Evolutionary conservation across 1,140 invertebrate genomes (phyloP).

Genomic region (Caerostris extrusa): DNA sequence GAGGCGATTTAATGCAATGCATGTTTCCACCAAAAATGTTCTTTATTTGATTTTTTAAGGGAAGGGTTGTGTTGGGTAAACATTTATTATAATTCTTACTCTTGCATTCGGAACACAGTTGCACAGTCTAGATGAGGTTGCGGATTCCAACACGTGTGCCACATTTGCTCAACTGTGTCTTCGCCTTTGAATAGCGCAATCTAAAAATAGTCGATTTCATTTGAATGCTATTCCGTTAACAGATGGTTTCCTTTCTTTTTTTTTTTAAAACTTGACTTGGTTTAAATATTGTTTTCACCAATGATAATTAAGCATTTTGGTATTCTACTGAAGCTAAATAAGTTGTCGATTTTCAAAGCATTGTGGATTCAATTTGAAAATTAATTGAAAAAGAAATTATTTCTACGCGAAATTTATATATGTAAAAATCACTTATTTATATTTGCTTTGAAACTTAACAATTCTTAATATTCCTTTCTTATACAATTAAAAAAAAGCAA

Average conservation of each 20-base stretch:
- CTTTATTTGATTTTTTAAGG: not conserved
- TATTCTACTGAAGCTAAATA: too few relatives aligned
- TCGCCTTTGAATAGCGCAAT: conserved; percentile 29
- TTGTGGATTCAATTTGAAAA: too few relatives aligned
- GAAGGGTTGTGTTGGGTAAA: conserved; percentile 32
- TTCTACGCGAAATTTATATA: too few relatives aligned
- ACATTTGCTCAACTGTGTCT: conserved; percentile 30
- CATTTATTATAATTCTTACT: conserved; percentile 60
- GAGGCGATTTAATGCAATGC: conserved; percentile 66
- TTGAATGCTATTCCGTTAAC: conserved; percentile 35
- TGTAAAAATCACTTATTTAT: too few relatives aligned
- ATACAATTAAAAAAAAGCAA: too few relatives aligned
- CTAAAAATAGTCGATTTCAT: conserved; percentile 39
- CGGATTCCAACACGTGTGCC: conserved; percentile 57
- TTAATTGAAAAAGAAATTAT: too few relatives aligned
- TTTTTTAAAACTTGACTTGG: not conserved
- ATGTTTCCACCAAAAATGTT: conserved; percentile 53
- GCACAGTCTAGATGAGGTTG: not conserved
- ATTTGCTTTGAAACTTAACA: too few relatives aligned
- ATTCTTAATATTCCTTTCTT: too few relatives aligned
- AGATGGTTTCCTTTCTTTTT: not conserved
- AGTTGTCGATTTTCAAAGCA: too few relatives aligned
- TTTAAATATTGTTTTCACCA: conserved; percentile 2
- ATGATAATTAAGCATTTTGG: not conserved
- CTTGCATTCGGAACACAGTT: conserved; percentile 28